Evolutionary conservation across 2,797 vertebrate species (phyloP), one percentile per base, ranked within the genome.

Genomic region (Poeciliopsis turneri): DNA sequence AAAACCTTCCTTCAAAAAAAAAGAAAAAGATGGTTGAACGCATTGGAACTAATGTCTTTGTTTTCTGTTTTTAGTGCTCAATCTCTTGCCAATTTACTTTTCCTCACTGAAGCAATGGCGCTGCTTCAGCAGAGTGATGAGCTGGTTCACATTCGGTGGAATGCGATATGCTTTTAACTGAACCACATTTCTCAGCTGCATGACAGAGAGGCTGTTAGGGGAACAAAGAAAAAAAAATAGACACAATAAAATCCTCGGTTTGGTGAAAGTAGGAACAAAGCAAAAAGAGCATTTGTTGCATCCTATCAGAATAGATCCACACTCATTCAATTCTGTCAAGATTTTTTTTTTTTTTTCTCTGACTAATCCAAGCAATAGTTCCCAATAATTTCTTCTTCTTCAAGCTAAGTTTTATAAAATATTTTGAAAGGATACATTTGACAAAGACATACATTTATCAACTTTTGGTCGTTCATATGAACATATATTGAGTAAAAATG

Each of bases 81-180:
- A 55, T 2, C 5, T 51, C 1, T 71, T 61, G 5, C 36, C 28
- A 73, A 61, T 20, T 74, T 77, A 93, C 90, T 83, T 91, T 72
- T 1, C n/a, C 59, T 78, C 80, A 0, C 2, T 5, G n/a, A 0
- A 13, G 30, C 0, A 0, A 0, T 3, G 0, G 0, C 23, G 0
- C 0, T 46, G 0, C n/a, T 91, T 93, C 73, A 95, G 85, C 12
- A 47, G n/a, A 13, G 0, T 20, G 45, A 93, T 78, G 71, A 95
- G 78, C 25, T 87, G 0, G 41, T 0, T 49, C 23, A 95, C 57
- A 23, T 90, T 30, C 0, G 4, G 0, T n/a, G 89, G 93, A 9
- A 93, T 78, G 7, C 0, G 4, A 77, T 94, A 94, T 0, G 0
- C 0, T 16, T 77, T 77, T 0, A 96, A 78, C 0, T 0, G 0